Conservation (phyloP, 2,888 invertebrate genomes). For the Anorthoa munda region DNA sequence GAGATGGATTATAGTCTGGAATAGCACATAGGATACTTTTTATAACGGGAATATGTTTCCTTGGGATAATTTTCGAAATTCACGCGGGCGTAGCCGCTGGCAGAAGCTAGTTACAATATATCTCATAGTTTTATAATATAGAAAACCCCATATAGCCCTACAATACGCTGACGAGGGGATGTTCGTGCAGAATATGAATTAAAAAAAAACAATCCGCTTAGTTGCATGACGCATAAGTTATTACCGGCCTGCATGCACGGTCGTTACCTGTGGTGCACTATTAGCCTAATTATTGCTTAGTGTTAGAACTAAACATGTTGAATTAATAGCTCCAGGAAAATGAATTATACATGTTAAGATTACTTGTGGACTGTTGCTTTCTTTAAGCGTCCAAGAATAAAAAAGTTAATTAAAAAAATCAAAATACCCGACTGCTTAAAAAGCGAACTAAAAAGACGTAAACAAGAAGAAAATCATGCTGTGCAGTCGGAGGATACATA, state of each 20-base stretch:
- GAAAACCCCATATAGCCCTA: background rate
- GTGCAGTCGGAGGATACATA: too few relatives aligned
- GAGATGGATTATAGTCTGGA: too few relatives aligned
- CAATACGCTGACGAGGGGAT: background rate
- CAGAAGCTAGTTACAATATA: background rate
- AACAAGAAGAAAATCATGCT: too few relatives aligned
- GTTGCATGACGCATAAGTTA: conserved; percentile 51
- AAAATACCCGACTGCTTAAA: too few relatives aligned
- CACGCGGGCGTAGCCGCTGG: too few relatives aligned
- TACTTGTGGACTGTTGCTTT: background rate
- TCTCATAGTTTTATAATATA: background rate
- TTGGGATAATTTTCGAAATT: too few relatives aligned
- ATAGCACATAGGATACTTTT: too few relatives aligned
- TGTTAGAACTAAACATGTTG: conserved; percentile 6
- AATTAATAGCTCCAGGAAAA: background rate
- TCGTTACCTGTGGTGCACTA: conserved; percentile 28
- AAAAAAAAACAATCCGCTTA: conserved; percentile 10
- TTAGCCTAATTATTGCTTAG: conserved; percentile 44
- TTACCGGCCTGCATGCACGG: conserved; percentile 32
- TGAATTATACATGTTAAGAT: background rate
- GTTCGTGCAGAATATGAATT: conserved; percentile 8
- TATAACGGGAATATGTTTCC: too few relatives aligned
- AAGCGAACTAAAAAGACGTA: too few relatives aligned
- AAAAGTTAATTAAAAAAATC: too few relatives aligned
- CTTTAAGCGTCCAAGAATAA: too few relatives aligned